These are phyloP conservation scores for Arrhopalites spinosus DNA, from an alignment of 2,888 invertebrate genomes.

Conservation along the genomic window DNA sequence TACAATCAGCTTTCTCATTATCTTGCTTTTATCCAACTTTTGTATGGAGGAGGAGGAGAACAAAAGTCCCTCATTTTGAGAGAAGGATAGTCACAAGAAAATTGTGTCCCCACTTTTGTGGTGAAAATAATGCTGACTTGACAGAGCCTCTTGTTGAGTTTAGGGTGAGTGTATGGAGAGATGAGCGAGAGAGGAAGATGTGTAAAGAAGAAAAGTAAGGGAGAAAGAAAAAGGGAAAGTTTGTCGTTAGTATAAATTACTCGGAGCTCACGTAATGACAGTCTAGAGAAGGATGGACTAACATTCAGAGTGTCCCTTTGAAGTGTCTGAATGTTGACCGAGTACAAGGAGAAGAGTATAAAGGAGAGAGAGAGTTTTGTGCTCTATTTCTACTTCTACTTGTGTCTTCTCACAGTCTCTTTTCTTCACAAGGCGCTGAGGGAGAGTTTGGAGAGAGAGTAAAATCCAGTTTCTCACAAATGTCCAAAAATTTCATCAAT, in stretches of 20 bases:
- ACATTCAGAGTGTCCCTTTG: conserved; percentile 1
- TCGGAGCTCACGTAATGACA: neutral
- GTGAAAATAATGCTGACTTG: too few relatives aligned
- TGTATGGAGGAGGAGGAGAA: neutral
- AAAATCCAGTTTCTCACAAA: conserved; percentile 5
- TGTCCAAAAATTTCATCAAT: conserved; percentile 24
- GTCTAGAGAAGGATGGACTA: neutral
- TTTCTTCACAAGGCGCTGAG: neutral
- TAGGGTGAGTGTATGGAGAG: neutral
- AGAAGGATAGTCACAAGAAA: too few relatives aligned
- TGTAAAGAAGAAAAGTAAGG: neutral
- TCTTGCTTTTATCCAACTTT: neutral
- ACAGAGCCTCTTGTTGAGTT: neutral
- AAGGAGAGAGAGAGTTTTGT: neutral
- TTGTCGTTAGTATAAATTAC: conserved; percentile 4
- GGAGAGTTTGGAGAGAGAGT: neutral
- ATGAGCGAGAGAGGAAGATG: neutral
- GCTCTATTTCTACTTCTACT: too few relatives aligned
- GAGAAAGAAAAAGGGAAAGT: neutral
- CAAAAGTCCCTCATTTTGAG: conserved; percentile 6
- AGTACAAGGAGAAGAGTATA: neutral
- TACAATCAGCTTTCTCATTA: neutral
- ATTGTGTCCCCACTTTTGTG: too few relatives aligned
- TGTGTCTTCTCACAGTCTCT: neutral
- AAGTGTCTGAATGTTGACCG: conserved; percentile 6